A percentile compares a stretch with the other conserved stretches of the same genome.
Conservation (phyloP, 1,140 invertebrate genomes). For the Hyles vespertilio region DNA sequence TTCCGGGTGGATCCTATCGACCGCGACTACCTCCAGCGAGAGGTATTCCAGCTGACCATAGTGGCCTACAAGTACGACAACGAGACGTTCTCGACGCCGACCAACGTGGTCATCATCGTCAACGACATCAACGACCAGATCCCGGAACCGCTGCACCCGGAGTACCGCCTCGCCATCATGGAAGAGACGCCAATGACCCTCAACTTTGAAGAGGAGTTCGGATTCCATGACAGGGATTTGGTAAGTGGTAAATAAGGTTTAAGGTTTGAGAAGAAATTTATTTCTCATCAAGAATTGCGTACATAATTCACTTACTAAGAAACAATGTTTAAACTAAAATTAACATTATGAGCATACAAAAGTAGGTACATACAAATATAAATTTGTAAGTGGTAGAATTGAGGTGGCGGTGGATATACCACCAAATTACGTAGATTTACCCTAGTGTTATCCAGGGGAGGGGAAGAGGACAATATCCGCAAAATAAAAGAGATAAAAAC, state of each 20-base stretch:
- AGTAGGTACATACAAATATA: too few species aligned
- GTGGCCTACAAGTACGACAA: conserved; percentile 74
- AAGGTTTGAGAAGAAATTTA: too few species aligned
- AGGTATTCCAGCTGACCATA: conserved; percentile 72
- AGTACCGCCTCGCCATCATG: conserved; percentile 50
- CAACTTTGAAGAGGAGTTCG: conserved; percentile 56
- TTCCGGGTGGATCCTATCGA: conserved; percentile 72
- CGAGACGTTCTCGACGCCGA: conserved; percentile 40
- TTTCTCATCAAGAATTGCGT: too few species aligned
- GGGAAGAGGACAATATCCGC: too few species aligned
- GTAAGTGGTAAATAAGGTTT: conserved; percentile 45
- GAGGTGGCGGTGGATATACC: too few species aligned
- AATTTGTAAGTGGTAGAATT: too few species aligned
- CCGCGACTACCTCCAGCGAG: conserved; percentile 68
- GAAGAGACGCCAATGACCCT: conserved; percentile 70
- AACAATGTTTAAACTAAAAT: too few species aligned
- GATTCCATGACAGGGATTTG: conserved; percentile 76
- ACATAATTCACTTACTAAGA: too few species aligned
- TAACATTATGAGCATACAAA: too few species aligned
- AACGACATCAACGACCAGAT: conserved; percentile 76
- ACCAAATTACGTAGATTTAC: too few species aligned
- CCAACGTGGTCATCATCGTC: conserved; percentile 70
- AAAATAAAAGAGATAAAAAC: too few species aligned
- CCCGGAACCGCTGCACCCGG: conserved; percentile 55
- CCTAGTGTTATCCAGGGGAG: too few species aligned